phyloP scores from a whole-genome alignment of 2,797 vertebrate genomes.

The Harpagifer antarcticus region DNA sequence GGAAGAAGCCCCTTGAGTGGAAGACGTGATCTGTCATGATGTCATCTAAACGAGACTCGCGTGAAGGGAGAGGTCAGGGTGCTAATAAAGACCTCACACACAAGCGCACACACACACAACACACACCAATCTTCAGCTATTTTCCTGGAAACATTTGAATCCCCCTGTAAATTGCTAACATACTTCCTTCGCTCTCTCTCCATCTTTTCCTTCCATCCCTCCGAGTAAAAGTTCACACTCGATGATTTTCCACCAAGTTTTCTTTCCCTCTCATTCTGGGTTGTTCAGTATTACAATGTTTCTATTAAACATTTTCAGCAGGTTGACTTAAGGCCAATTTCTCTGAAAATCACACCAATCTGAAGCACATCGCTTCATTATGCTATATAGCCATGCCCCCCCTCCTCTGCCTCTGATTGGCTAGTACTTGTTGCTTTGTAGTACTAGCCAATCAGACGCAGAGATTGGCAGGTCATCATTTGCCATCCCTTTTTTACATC shows the following conservation, averaged over 20 bases:
- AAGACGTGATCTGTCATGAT: conserved; percentile 81
- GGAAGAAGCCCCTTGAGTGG: conserved; percentile 74
- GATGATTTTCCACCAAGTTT: background rate
- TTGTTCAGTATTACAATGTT: too few relatives aligned
- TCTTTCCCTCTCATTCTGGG: background rate
- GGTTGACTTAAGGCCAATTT: too few relatives aligned
- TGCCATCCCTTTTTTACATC: too few relatives aligned
- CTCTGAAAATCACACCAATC: too few relatives aligned
- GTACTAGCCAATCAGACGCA: too few relatives aligned
- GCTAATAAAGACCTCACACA: conserved; percentile 67
- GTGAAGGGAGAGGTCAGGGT: conserved; percentile 60
- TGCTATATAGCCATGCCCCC: too few relatives aligned
- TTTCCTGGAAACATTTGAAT: conserved; percentile 64
- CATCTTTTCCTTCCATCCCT: background rate
- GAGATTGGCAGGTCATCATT: too few relatives aligned
- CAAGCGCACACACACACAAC: conserved; percentile 31
- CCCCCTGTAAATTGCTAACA: conserved; percentile 6
- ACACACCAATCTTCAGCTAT: conserved; percentile 40
- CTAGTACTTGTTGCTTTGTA: too few relatives aligned
- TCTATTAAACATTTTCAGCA: too few relatives aligned
- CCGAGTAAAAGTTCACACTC: background rate
- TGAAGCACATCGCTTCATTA: too few relatives aligned
- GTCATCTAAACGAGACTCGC: conserved; percentile 74
- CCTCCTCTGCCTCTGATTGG: too few relatives aligned
- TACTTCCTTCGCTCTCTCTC: too few relatives aligned